phyloP scores from a whole-genome alignment of 64 coral and sea anemone genomes.

The Montipora capricornis region DNA sequence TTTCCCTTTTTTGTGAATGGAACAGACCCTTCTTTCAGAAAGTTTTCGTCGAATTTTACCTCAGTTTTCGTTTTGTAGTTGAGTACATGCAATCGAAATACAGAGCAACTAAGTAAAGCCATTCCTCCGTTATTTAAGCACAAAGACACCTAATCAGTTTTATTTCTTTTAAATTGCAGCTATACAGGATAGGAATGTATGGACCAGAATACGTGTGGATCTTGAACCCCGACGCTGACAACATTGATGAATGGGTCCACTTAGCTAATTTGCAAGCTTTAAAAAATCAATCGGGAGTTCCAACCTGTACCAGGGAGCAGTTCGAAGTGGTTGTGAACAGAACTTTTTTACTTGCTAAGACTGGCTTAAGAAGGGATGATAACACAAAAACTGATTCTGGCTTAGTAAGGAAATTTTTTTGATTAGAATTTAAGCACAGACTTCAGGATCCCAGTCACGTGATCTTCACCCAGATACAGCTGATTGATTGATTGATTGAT shows the following conservation, averaged over 20 bases:
- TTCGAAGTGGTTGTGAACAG: background rate
- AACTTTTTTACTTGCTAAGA: background rate
- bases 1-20: no score
- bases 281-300: background rate
- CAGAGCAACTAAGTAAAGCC: no score
- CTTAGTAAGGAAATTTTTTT: background rate
- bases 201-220: slow-evolving; percentile 39
- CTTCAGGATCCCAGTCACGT: no score
- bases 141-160: background rate
- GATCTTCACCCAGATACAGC: no score
- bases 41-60: no score
- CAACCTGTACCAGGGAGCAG: background rate
- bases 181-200: slow-evolving; percentile 1
- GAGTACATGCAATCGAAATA: no score
- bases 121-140: no score
- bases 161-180: background rate
- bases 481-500: no score
- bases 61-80: no score
- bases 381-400: background rate
- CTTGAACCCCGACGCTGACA: background rate
- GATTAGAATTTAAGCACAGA: no score
- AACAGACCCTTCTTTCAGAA: no score
- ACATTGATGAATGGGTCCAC: background rate
- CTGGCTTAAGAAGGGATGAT: background rate
- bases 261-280: background rate